These are phyloP conservation scores for Bucorvus abyssinicus DNA, from an alignment of 2,797 vertebrate genomes.

Conservation along the genomic window DNA sequence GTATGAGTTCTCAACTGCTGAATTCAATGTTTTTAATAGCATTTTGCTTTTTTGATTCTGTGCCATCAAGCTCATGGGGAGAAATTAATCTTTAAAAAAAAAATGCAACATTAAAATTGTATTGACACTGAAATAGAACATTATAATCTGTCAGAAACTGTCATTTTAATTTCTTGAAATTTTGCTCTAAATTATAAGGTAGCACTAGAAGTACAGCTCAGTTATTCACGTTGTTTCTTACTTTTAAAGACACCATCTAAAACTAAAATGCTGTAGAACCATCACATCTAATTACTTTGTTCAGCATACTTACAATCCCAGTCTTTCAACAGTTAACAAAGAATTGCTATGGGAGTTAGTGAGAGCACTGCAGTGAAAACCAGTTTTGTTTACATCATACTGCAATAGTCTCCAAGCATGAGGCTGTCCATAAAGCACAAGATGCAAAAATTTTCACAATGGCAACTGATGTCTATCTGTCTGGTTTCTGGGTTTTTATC, in stretches of 20 bases:
- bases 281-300: neutral
- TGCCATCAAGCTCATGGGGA: neutral
- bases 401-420: neutral
- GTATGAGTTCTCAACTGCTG: neutral
- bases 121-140: neutral
- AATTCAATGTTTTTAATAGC: slow-evolving; percentile 28
- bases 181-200: slow-evolving; percentile 18
- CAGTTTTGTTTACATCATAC: neutral
- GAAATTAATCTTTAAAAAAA: slow-evolving; percentile 38
- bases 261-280: neutral
- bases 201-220: neutral
- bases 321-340: neutral
- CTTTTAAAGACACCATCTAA: neutral
- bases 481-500: slow-evolving; percentile 32
- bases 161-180: slow-evolving; percentile 3
- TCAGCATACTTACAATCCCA: neutral
- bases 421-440: neutral
- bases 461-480: neutral
- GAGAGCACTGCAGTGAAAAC: neutral
- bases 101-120: slow-evolving; percentile 21
- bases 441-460: neutral
- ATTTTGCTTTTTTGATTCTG: neutral
- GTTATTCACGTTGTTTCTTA: neutral
- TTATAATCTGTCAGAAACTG: neutral
- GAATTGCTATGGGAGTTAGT: neutral